phyloP scores from a whole-genome alignment of 2,113 vertebrate species.

The Odontesthes bonariensis region DNA sequence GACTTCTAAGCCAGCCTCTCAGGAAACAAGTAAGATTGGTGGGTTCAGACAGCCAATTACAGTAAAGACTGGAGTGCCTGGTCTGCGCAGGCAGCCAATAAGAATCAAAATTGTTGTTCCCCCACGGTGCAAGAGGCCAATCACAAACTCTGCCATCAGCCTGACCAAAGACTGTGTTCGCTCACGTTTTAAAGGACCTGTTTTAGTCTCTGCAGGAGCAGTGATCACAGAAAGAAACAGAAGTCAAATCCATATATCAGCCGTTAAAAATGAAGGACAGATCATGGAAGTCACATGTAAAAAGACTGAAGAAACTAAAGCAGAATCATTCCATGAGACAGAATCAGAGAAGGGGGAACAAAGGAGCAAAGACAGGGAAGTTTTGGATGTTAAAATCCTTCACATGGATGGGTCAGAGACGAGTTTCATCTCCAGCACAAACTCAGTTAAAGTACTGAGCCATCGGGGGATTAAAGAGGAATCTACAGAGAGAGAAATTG shows the following conservation, averaged over 20 bases:
- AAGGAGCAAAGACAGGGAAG: slow-evolving; percentile 14
- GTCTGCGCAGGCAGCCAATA: slow-evolving; percentile 72
- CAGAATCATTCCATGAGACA: slow-evolving; percentile 31
- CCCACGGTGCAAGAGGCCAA: slow-evolving; percentile 67
- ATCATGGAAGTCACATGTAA: slow-evolving; percentile 20
- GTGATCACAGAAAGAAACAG: slow-evolving; percentile 18
- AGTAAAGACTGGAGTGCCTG: slow-evolving; percentile 72
- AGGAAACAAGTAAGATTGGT: slow-evolving; percentile 63
- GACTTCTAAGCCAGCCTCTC: slow-evolving; percentile 66
- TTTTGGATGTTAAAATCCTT: slow-evolving; percentile 24
- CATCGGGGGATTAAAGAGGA: slow-evolving; percentile 51
- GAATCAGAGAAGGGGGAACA: slow-evolving; percentile 2
- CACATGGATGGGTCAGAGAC: slow-evolving; percentile 19
- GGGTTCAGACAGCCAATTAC: slow-evolving; percentile 73
- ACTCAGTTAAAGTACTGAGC: slow-evolving; percentile 20
- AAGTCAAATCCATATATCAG: slow-evolving; percentile 32
- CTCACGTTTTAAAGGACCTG: slow-evolving; percentile 37
- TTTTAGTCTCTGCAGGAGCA: slow-evolving; percentile 42
- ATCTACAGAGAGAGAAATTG: slow-evolving; percentile 28
- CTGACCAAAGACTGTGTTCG: slow-evolving; percentile 72
- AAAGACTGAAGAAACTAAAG: slow-evolving; percentile 14
- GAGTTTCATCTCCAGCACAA: slow-evolving; percentile 21
- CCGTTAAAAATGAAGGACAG: slow-evolving; percentile 28
- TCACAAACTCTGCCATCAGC: slow-evolving; percentile 61
- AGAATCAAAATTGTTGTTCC: slow-evolving; percentile 75